These are phyloP conservation scores for Orthosia incerta DNA, from an alignment of 2,888 invertebrate species.

Conservation along the genomic window DNA sequence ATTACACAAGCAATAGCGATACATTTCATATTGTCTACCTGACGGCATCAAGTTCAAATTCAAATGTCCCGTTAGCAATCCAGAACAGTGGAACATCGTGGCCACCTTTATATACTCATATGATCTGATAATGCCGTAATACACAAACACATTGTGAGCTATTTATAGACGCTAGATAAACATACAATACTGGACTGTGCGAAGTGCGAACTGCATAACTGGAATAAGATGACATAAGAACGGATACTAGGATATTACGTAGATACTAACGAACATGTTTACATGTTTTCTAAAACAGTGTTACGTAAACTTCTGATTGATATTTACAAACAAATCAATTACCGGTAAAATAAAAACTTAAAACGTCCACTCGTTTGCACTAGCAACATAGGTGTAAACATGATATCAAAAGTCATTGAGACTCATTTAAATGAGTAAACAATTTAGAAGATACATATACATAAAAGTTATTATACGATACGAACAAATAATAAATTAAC, in stretches of 20 bases:
- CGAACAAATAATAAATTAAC: fast-evolving
- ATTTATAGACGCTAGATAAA: conserved; percentile 13
- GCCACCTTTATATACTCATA: not conserved
- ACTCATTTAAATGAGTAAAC: not conserved
- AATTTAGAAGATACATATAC: not conserved
- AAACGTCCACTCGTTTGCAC: not conserved
- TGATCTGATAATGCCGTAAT: not conserved
- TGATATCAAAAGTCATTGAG: not conserved
- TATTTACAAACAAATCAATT: not conserved
- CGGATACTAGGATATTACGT: not conserved
- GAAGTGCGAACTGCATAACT: too few species aligned
- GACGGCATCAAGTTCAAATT: not conserved
- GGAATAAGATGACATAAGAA: conserved; percentile 1
- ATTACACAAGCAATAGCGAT: not conserved
- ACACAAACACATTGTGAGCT: conserved; percentile 17
- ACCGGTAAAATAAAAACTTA: not conserved
- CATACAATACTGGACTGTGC: conserved; percentile 10
- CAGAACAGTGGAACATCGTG: not conserved
- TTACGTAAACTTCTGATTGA: conserved; percentile 18
- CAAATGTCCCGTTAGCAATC: not conserved
- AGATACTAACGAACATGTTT: not conserved
- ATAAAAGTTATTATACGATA: not conserved
- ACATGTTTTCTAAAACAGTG: conserved; percentile 8
- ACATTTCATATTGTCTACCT: too few species aligned
- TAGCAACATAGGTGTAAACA: conserved; percentile 11